Evolutionary conservation across 2,797 vertebrate species (phyloP).

Genomic region (Tympanoctomys barrerae): DNA sequence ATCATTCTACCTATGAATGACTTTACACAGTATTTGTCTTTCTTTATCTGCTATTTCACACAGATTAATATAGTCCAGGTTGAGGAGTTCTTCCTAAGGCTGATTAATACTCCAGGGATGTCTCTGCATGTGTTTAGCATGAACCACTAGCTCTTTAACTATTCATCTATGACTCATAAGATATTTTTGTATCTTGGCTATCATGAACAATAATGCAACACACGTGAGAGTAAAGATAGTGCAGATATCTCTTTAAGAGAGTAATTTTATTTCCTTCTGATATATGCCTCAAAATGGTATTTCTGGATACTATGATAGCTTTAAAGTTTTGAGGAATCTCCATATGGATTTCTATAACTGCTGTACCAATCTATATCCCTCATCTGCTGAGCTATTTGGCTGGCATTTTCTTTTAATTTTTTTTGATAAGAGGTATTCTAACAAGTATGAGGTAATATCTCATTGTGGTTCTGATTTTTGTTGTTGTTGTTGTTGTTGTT

Average conservation of each 20-base stretch:
- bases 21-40: neutral
- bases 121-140: no score
- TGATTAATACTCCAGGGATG: neutral
- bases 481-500: neutral
- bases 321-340: neutral
- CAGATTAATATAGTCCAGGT: neutral
- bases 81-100: neutral
- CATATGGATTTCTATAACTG: neutral
- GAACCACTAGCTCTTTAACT: neutral
- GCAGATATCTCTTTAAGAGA: neutral
- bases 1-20: neutral
- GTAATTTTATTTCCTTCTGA: neutral
- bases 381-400: no score
- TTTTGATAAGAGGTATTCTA: neutral
- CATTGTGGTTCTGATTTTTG: neutral
- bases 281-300: neutral
- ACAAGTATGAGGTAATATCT: neutral
- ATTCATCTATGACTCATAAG: neutral
- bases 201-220: neutral
- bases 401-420: neutral
- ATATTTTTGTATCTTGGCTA: neutral
- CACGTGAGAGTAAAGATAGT: neutral
- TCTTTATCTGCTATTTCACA: neutral
- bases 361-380: neutral
- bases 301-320: neutral